phyloP scores from a whole-genome alignment of 2,888 invertebrate species.

The Meta bourneti region DNA sequence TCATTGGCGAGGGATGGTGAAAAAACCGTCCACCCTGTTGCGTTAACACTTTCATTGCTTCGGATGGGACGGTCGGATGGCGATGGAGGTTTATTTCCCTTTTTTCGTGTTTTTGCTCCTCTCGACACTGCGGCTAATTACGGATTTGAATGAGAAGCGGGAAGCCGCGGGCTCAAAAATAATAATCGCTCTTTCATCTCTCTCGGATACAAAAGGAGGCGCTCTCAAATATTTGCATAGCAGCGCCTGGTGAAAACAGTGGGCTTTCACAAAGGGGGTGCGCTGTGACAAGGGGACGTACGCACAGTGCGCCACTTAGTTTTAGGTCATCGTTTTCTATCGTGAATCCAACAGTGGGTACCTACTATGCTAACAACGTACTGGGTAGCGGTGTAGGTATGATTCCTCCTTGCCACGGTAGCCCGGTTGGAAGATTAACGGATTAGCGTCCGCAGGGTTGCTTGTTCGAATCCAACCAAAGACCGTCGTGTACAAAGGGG shows the following conservation, averaged over 20 bases:
- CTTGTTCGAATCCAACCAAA: too few relatives aligned
- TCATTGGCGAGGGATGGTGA: neutral
- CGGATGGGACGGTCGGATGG: neutral
- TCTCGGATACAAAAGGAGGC: slow-evolving; percentile 44
- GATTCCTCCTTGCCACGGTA: too few relatives aligned
- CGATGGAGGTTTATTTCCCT: slow-evolving; percentile 10
- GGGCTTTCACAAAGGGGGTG: neutral
- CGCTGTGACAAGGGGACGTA: too few relatives aligned
- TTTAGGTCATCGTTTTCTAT: too few relatives aligned
- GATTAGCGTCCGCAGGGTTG: too few relatives aligned
- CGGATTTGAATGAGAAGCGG: slow-evolving; percentile 13
- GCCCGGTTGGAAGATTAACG: too few relatives aligned
- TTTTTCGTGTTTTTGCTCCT: neutral
- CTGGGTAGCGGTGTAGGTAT: too few relatives aligned
- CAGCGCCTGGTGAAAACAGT: slow-evolving; percentile 25
- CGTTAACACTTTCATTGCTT: slow-evolving; percentile 14
- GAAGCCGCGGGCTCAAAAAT: slow-evolving; percentile 8
- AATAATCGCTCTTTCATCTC: slow-evolving; percentile 57
- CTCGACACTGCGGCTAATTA: slow-evolving; percentile 36
- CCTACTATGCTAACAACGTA: too few relatives aligned
- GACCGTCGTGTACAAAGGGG: too few relatives aligned
- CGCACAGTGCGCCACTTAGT: too few relatives aligned
- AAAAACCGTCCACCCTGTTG: slow-evolving; percentile 13
- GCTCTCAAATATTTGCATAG: slow-evolving; percentile 63
- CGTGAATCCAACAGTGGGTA: too few relatives aligned